Evolutionary conservation across 1,140 invertebrate species (phyloP).

Genomic region (Drosophila simulans): DNA sequence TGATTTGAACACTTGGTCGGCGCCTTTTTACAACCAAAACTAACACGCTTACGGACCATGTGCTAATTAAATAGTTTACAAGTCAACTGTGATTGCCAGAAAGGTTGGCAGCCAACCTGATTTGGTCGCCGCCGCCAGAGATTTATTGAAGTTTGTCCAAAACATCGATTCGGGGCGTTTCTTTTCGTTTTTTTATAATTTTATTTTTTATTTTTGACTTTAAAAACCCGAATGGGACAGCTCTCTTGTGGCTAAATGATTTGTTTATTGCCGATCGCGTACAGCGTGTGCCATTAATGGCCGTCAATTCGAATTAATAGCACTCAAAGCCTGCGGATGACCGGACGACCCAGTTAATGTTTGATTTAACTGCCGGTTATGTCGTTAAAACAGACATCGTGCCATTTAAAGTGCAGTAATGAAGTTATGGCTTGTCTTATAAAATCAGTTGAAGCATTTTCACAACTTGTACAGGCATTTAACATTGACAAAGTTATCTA

Average conservation of each 20-base stretch:
- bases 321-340: slow-evolving; percentile 40
- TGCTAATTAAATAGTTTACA: slow-evolving; percentile 82
- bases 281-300: slow-evolving; percentile 70
- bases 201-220: too few species aligned
- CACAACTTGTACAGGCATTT: background rate
- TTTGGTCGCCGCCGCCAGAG: slow-evolving; percentile 21
- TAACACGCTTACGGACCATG: slow-evolving; percentile 70
- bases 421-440: slow-evolving; percentile 23
- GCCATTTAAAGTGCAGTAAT: slow-evolving; percentile 42
- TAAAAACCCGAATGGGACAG: slow-evolving; percentile 44
- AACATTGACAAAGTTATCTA: background rate
- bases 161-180: slow-evolving; percentile 28
- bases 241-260: slow-evolving; percentile 62
- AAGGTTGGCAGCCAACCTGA: slow-evolving; percentile 32
- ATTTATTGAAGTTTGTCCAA: slow-evolving; percentile 59
- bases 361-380: slow-evolving; percentile 31
- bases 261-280: slow-evolving; percentile 69
- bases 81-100: slow-evolving; percentile 71
- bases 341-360: slow-evolving; percentile 63
- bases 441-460: background rate
- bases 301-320: slow-evolving; percentile 68
- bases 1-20: slow-evolving; percentile 47
- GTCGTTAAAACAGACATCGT: slow-evolving; percentile 37
- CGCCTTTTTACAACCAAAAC: slow-evolving; percentile 80
- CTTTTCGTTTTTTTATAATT: slow-evolving; percentile 21